Evolutionary conservation across 2,888 invertebrate species (phyloP).

Genomic region (Lasioglossum lativentre): DNA sequence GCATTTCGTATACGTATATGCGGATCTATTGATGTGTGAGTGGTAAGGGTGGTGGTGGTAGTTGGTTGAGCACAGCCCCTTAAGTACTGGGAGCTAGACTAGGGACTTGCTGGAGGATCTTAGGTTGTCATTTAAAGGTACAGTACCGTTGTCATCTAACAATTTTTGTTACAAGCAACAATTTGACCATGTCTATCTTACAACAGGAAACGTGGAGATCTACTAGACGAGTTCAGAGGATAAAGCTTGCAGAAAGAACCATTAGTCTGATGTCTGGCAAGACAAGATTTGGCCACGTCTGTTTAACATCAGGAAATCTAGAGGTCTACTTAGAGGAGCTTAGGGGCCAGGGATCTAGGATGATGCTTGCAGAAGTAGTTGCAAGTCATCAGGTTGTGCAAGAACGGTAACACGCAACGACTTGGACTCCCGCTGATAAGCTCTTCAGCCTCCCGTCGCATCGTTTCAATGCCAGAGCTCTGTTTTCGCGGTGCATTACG

Average conservation of each 20-base stretch:
- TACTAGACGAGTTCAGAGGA: not conserved
- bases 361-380: not conserved
- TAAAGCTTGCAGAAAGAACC: not conserved
- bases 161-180: not conserved
- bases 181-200: not conserved
- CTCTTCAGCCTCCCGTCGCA: not conserved
- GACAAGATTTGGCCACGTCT: not conserved
- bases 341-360: not conserved
- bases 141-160: not conserved
- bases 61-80: too few relatives aligned
- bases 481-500: constrained; percentile 67
- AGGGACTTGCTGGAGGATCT: too few relatives aligned
- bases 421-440: constrained; percentile 38
- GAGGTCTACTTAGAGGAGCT: not conserved
- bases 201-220: not conserved
- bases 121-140: not conserved
- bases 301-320: not conserved
- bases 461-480: constrained; percentile 64
- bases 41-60: too few relatives aligned
- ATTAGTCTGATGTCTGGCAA: not conserved
- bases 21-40: too few relatives aligned
- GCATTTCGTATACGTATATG: too few relatives aligned
- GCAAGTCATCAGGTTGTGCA: not conserved
- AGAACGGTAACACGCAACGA: constrained; percentile 7
- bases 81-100: too few relatives aligned